Conservation (phyloP, 1,140 invertebrate species). For the Heliconius melpomene region DNA sequence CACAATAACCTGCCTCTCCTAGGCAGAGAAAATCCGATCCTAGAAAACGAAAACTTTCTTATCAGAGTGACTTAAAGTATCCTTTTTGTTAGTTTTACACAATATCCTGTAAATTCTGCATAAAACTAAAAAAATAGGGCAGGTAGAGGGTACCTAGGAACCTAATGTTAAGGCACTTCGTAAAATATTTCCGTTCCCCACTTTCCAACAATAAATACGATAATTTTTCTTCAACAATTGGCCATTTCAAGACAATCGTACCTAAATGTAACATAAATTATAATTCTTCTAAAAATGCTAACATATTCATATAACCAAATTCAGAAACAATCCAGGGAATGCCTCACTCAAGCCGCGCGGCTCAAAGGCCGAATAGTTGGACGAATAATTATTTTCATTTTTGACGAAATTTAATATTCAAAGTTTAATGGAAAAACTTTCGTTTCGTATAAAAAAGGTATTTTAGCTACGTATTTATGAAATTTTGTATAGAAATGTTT, state of each 20-base stretch:
- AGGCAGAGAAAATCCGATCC: background rate
- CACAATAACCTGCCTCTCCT: background rate
- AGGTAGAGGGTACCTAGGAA: too few relatives aligned
- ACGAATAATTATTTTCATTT: constrained; percentile 24
- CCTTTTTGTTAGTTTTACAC: too few relatives aligned
- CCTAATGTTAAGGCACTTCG: too few relatives aligned
- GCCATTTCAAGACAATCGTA: too few relatives aligned
- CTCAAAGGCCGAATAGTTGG: constrained; percentile 29
- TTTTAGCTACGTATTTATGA: background rate
- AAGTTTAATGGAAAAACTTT: constrained; percentile 1
- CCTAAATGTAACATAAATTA: background rate
- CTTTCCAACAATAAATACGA: too few relatives aligned
- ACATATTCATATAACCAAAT: background rate
- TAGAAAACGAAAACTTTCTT: too few relatives aligned
- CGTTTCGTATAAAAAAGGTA: background rate
- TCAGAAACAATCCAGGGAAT: constrained; percentile 30
- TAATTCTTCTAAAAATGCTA: constrained; percentile 31
- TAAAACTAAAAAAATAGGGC: too few relatives aligned
- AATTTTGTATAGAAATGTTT: background rate
- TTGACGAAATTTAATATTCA: constrained; percentile 3
- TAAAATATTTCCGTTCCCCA: too few relatives aligned
- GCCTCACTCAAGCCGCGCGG: constrained; percentile 5
- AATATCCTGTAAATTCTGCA: too few relatives aligned
- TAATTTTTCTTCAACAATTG: too few relatives aligned
- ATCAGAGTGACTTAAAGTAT: too few relatives aligned